phyloP scores from a whole-genome alignment of 23 tunicate genomes.

The Oikopleura albicans region DNA sequence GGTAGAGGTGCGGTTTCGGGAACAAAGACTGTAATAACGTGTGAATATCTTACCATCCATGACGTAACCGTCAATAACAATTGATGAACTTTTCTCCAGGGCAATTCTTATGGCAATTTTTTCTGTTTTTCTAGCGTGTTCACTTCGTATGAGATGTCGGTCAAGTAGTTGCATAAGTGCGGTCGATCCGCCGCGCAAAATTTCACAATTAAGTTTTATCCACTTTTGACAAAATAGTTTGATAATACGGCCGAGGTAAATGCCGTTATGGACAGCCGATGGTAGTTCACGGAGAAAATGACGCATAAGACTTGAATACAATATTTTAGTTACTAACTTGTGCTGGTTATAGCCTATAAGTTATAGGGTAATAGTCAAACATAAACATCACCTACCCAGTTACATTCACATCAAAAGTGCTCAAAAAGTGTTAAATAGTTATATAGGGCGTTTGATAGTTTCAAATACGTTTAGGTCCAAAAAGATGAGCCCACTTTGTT shows the following conservation, averaged over 20 bases:
- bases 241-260: not conserved
- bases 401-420: too few species aligned
- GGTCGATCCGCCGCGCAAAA: not conserved
- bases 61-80: not conserved
- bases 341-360: too few species aligned
- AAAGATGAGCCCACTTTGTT: too few species aligned
- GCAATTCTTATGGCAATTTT: not conserved
- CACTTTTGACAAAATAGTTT: not conserved
- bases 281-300: not conserved
- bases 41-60: conserved; percentile 8
- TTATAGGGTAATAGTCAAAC: too few species aligned
- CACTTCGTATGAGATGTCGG: not conserved
- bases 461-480: too few species aligned
- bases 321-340: too few species aligned
- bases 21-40: too few species aligned
- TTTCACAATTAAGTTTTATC: not conserved
- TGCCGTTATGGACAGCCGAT: not conserved
- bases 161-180: not conserved
- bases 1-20: too few species aligned
- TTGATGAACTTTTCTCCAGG: not conserved
- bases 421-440: too few species aligned
- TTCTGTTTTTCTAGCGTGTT: not conserved
- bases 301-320: not conserved
- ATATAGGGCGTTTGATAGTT: too few species aligned
- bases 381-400: too few species aligned